Evolutionary conservation across 1,140 invertebrate species (phyloP), one percentile per base, ranked within the genome.

Genomic region (Anadara kagoshimensis): DNA sequence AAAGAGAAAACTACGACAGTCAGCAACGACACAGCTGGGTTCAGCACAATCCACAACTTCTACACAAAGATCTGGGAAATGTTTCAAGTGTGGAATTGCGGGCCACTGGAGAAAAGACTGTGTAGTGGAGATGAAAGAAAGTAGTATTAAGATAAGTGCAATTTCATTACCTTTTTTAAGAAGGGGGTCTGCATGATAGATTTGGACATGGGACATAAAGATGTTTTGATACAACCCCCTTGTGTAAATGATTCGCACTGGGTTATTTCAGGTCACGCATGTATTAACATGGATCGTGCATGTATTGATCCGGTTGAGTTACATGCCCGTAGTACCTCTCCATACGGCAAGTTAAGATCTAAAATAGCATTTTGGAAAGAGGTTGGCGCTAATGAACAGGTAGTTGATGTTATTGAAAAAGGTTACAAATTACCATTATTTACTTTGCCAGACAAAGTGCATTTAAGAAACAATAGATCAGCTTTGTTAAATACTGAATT

Each of bases 61-160:
- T n/a, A n/a, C n/a, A n/a, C n/a, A n/a, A 62, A 5, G 59, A 11
- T 41, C 59, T 5, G 59, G 59, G 5, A n/a, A 41, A 62, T 62
- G 59, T 22, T 62, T 62, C 44, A 7, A 4, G 5, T 62, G 59
- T 62, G 59, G 59, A 43, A 41, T 44, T 10, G 20, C 41, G 44
- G 59, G 59, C 7, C 59, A 62, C 20, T 62, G 59, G 59, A 62
- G 44, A 44, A 41, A 62, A n/a, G 59, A 62, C 43, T 66, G 53
- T 43, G 49, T 10, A 41, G 47, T 56, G 20, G 64, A n/a, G 22
- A 18, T 20, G 29, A 66, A 56, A 66, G n/a, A n/a, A n/a, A n/a
- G n/a, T n/a, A n/a, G n/a, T n/a, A n/a, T n/a, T n/a, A n/a, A n/a
- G n/a, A n/a, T n/a, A n/a, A n/a, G n/a, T n/a, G n/a, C n/a, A n/a